phyloP scores from a whole-genome alignment of 2,797 vertebrate genomes.

The Botia kubotai region DNA sequence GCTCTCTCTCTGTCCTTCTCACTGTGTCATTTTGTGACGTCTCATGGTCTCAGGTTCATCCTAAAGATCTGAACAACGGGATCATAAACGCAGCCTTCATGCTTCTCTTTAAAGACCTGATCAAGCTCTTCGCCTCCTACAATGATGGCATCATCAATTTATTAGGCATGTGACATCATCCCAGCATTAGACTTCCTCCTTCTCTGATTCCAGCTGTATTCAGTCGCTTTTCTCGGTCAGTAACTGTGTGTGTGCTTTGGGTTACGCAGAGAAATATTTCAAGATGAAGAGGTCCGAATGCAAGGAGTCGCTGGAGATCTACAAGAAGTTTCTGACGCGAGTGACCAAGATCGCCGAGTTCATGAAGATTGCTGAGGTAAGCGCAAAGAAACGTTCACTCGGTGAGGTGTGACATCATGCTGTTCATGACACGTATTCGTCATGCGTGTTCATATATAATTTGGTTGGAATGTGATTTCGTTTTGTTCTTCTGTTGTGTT shows the following conservation, averaged over 20 bases:
- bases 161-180: slow-evolving; percentile 82
- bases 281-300: slow-evolving; percentile 99
- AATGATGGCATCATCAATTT: slow-evolving; percentile 98
- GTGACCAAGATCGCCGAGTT: slow-evolving; percentile 98
- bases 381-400: too few relatives aligned
- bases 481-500: slow-evolving; percentile 6
- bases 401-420: too few relatives aligned
- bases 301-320: slow-evolving; percentile 98
- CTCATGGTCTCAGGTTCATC: slow-evolving; percentile 85
- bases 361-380: slow-evolving; percentile 97
- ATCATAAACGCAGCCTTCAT: slow-evolving; percentile 97
- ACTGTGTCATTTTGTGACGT: not conserved
- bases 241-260: not conserved
- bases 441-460: slow-evolving; percentile 48
- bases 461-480: slow-evolving; percentile 14
- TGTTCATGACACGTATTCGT: not conserved
- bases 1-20: not conserved
- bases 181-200: not conserved
- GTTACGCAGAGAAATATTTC: slow-evolving; percentile 94
- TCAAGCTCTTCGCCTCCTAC: slow-evolving; percentile 99
- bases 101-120: slow-evolving; percentile 99
- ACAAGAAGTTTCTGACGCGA: slow-evolving; percentile 96
- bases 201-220: not conserved
- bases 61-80: slow-evolving; percentile 97
- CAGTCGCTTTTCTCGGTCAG: not conserved